Conservation (phyloP, 2,888 invertebrate species). For the Calephelis perditalis region DNA sequence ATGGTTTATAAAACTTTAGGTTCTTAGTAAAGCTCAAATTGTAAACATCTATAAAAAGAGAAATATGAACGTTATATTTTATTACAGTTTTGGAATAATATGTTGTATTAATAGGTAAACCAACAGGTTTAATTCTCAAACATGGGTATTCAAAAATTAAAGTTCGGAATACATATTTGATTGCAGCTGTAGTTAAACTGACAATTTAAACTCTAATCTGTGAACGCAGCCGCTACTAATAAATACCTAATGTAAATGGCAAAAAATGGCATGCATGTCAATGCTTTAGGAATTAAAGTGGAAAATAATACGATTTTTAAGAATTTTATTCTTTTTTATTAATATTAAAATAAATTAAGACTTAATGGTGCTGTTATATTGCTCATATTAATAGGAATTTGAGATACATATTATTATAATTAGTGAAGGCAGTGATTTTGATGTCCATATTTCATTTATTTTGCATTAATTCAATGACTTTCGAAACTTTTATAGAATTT, state of each 20-base stretch:
- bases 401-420: slow-evolving; percentile 42
- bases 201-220: slow-evolving; percentile 31
- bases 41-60: too few species aligned
- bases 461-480: slow-evolving; percentile 41
- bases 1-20: too few species aligned
- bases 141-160: too few species aligned
- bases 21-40: too few species aligned
- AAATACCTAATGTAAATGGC: slow-evolving; percentile 42
- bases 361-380: slow-evolving; percentile 40
- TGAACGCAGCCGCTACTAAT: slow-evolving; percentile 55
- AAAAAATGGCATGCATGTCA: slow-evolving; percentile 71
- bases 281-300: slow-evolving; percentile 55
- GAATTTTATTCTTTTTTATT: slow-evolving; percentile 38
- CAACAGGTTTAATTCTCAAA: too few species aligned
- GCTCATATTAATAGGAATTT: slow-evolving; percentile 36
- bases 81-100: too few species aligned
- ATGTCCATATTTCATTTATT: slow-evolving; percentile 26
- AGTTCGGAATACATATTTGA: slow-evolving; percentile 31
- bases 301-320: slow-evolving; percentile 42
- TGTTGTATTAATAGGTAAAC: too few species aligned
- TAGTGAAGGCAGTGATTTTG: slow-evolving; percentile 64
- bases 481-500: slow-evolving; percentile 23
- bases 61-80: too few species aligned
- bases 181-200: slow-evolving; percentile 42
- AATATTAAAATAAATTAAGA: slow-evolving; percentile 30